Evolutionary conservation across 2,797 vertebrate genomes (phyloP).

Genomic region (Calcarius lapponicus): DNA sequence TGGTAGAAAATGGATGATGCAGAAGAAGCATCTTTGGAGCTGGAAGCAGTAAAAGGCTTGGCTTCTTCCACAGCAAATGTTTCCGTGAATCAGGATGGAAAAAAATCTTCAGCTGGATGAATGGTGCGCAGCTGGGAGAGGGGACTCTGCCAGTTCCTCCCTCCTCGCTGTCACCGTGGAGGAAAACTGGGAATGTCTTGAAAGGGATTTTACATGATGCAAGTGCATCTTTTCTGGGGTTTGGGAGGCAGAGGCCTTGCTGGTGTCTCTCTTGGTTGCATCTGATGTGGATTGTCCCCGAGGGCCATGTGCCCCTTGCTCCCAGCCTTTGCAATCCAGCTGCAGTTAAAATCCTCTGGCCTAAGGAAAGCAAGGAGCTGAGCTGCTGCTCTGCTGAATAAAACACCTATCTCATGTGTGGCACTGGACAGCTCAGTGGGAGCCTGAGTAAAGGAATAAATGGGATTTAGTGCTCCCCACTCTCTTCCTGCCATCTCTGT

Average conservation of each 20-base stretch:
- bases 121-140: background rate
- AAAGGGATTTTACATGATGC: background rate
- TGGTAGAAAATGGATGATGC: constrained; percentile 2
- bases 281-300: rapidly evolving
- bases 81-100: background rate
- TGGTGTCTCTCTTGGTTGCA: background rate
- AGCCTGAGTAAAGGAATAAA: background rate
- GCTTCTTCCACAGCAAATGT: background rate
- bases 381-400: background rate
- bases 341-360: background rate
- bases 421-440: background rate
- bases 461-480: background rate
- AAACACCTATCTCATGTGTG: background rate
- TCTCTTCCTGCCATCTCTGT: background rate
- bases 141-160: background rate
- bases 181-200: background rate
- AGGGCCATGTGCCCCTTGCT: background rate
- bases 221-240: background rate
- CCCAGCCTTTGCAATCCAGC: background rate
- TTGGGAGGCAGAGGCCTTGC: background rate
- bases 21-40: background rate
- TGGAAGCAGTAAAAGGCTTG: background rate
- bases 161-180: background rate
- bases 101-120: background rate
- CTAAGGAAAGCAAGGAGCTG: background rate